Evolutionary conservation across 2,113 vertebrate species (phyloP), one percentile per base, ranked within the genome.

Genomic region (Cyprinodon variegatus): DNA sequence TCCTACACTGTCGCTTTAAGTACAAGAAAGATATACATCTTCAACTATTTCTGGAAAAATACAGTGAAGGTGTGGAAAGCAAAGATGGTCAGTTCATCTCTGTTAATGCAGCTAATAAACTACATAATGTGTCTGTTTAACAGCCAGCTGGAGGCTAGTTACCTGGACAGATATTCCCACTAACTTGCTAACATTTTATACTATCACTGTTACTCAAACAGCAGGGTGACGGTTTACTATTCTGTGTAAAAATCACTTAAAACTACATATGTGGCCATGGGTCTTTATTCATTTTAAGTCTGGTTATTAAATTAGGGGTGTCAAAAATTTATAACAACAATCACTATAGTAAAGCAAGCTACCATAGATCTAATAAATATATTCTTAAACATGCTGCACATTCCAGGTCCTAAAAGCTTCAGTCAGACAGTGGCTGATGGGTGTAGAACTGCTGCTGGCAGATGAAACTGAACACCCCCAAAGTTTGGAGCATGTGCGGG

Each of bases 401-500:
- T 20, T 41, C 62, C 38, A 64, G 3, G n/a, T 40, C 63, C 50
- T n/a, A 20, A 65, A 22, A 43, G n/a, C 39, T 74, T 86, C 82
- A 85, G 83, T 88, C 88, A 89, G 90, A 78, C 86, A 86, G 77
- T 72, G 75, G 83, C 57, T 38, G 72, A 73, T 73, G 72, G 83
- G 78, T 71, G 77, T 64, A 79, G 79, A 74, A 70, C 78, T 84
- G 83, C 81, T 92, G 79, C 83, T 79, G 70, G 68, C 48, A 22
- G 53, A 79, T 88, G 88, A 93, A 94, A 94, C 86, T 68, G 68
- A 92, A 92, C 87, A 92, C 91, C 88, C 82, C 75, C 81, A 91
- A 91, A 93, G 93, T 93, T 89, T 69, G 72, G 86, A 91, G 88
- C 92, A 91, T 93, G 92, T 94, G 93, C 79, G 82, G 91, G 89